Percentiles rank a stretch among this genome's conserved stretches.
These are phyloP conservation scores for Synergus itoensis DNA, from an alignment of 2,888 invertebrate species.

Conservation along the genomic window DNA sequence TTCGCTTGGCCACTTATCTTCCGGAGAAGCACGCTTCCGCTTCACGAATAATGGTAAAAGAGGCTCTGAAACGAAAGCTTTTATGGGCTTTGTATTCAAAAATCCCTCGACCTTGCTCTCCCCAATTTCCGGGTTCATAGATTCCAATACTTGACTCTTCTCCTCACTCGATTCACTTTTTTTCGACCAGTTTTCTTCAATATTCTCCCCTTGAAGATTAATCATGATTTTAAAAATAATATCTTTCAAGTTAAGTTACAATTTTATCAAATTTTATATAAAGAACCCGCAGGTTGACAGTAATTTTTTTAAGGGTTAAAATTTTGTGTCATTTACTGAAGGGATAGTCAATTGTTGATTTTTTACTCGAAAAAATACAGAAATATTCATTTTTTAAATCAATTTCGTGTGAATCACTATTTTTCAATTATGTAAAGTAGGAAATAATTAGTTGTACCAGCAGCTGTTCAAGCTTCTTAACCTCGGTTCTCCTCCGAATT, in stretches of 20 bases:
- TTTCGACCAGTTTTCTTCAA: background rate
- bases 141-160: background rate
- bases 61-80: background rate
- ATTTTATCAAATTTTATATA: background rate
- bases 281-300: too few relatives aligned
- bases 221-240: background rate
- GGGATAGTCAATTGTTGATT: background rate
- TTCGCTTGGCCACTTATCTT: constrained; percentile 8
- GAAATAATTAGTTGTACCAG: background rate
- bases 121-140: background rate
- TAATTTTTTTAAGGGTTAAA: background rate
- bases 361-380: background rate
- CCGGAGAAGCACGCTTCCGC: background rate
- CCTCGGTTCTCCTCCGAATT: background rate
- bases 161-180: background rate
- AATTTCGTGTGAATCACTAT: background rate
- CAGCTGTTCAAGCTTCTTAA: constrained; percentile 13
- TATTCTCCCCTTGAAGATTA: background rate
- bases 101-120: background rate
- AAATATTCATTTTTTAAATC: too few relatives aligned
- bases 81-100: background rate
- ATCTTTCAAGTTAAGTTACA: background rate
- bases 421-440: constrained; percentile 28
- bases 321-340: background rate
- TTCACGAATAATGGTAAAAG: background rate